Evolutionary conservation across 2,113 vertebrate species (phyloP).

Genomic region (Pogona vitticeps): DNA sequence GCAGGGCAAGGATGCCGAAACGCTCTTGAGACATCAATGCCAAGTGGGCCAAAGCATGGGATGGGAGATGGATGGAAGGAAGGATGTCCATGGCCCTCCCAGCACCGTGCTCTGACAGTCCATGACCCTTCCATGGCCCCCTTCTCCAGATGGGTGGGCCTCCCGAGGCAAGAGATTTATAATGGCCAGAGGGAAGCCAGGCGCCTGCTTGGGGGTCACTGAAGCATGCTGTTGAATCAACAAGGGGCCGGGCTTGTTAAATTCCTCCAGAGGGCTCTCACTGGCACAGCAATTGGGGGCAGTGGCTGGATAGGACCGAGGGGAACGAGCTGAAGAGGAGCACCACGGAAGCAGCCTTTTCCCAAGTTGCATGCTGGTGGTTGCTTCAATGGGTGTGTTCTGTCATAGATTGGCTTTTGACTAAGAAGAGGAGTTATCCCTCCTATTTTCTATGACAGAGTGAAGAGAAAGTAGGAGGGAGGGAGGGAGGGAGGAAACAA

Average conservation of each 20-base stretch:
- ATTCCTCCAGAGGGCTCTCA: not conserved
- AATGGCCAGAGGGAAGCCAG: not conserved
- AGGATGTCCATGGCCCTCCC: not conserved
- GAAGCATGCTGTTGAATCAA: conserved; percentile 22
- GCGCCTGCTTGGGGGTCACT: not conserved
- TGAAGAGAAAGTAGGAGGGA: too few species aligned
- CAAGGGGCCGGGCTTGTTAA: conserved; percentile 33
- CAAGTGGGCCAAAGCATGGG: not conserved
- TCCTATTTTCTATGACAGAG: too few species aligned
- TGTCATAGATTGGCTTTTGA: not conserved
- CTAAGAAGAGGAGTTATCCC: too few species aligned
- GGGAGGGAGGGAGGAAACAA: too few species aligned
- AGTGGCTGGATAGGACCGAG: not conserved
- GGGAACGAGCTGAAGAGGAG: not conserved
- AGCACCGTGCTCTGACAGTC: too few species aligned
- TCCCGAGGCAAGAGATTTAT: not conserved
- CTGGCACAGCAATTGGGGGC: not conserved
- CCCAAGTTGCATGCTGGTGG: too few species aligned
- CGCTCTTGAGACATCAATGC: not conserved
- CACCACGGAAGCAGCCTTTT: too few species aligned
- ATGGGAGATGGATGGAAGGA: too few species aligned
- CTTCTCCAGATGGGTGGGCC: too few species aligned
- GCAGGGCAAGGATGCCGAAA: too few species aligned
- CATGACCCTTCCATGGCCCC: not conserved
- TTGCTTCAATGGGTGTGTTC: not conserved